These are phyloP conservation scores for Dendrolimus punctatus DNA, from an alignment of 1,140 invertebrate species.

Conservation along the genomic window DNA sequence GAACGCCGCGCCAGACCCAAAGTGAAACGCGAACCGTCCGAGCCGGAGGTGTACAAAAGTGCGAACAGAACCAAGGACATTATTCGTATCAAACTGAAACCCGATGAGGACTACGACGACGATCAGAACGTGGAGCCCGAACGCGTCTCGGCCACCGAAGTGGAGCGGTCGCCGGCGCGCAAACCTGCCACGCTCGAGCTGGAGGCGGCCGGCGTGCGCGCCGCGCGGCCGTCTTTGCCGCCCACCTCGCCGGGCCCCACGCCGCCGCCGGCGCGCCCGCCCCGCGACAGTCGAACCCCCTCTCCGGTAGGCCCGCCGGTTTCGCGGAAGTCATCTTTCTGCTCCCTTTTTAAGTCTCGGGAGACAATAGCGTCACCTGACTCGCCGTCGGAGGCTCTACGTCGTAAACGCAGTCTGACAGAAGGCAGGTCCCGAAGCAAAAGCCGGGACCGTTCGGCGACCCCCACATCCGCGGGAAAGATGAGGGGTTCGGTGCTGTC, in stretches of 20 bases:
- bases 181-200: conserved; percentile 70
- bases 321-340: conserved; percentile 85
- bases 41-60: conserved; percentile 40
- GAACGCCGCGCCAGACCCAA: conserved; percentile 42
- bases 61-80: conserved; percentile 60
- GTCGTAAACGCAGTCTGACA: conserved; percentile 56
- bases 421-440: conserved; percentile 75
- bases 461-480: conserved; percentile 68
- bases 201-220: conserved; percentile 17
- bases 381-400: conserved; percentile 71
- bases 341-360: conserved; percentile 81
- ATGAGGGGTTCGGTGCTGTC: conserved; percentile 76
- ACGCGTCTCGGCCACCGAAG: neutral
- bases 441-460: conserved; percentile 74
- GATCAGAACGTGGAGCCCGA: conserved; percentile 23
- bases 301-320: conserved; percentile 69
- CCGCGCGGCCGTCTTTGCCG: conserved; percentile 10
- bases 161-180: conserved; percentile 26
- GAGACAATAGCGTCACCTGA: conserved; percentile 77
- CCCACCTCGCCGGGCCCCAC: conserved; percentile 17
- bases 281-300: conserved; percentile 53
- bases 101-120: conserved; percentile 76
- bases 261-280: conserved; percentile 11
- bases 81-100: conserved; percentile 77
- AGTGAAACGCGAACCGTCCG: conserved; percentile 28